Evolutionary conservation across 2,888 invertebrate species (phyloP).

Genomic region (Athalia rosae): DNA sequence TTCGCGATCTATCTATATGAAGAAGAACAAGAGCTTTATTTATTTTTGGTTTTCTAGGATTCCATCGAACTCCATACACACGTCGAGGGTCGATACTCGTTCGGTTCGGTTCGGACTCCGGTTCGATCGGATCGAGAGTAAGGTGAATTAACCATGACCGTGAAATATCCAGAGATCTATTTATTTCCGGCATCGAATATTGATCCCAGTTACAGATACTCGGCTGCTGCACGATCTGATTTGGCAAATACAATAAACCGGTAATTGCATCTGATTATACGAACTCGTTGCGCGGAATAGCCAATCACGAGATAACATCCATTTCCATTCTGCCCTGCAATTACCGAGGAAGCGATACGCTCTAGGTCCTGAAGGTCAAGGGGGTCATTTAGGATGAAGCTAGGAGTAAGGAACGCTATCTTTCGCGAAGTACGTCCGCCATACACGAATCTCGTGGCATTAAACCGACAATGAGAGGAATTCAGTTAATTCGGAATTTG

Average conservation of each 20-base stretch:
- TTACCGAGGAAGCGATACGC: slow-evolving; percentile 34
- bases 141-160: no score
- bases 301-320: slow-evolving; percentile 35
- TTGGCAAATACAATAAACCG: slow-evolving; percentile 4
- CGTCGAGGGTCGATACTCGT: no score
- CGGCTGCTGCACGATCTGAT: background rate
- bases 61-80: no score
- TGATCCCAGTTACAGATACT: slow-evolving; percentile 4
- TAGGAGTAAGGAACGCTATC: background rate
- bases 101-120: no score
- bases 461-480: background rate
- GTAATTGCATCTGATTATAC: slow-evolving; percentile 39
- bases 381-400: background rate
- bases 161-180: no score
- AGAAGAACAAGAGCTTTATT: no score
- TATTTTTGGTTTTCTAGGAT: no score
- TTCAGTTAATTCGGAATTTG: background rate
- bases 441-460: background rate
- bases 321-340: slow-evolving; percentile 32
- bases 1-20: background rate
- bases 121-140: no score
- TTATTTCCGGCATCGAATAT: background rate
- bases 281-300: slow-evolving; percentile 23
- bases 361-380: slow-evolving; percentile 2
- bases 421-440: background rate